Evolutionary conservation across 2,113 vertebrate genomes (phyloP), one percentile per base, ranked within the genome.

Genomic region (Pantherophis guttatus): DNA sequence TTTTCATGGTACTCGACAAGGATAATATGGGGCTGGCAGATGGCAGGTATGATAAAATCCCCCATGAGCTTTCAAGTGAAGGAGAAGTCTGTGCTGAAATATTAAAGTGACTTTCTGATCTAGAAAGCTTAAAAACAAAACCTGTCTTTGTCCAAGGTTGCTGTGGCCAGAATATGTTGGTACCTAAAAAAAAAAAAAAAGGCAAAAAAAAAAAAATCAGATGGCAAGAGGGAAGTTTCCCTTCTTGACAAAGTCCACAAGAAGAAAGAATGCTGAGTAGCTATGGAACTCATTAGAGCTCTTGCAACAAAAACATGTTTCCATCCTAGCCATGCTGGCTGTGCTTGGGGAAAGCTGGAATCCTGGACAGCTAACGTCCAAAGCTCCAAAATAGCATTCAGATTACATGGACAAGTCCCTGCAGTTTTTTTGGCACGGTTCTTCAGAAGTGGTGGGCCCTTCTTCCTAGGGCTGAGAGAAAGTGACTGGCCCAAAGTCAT

Each of bases 1-100:
- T 89, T 88, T 53, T 85, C 0, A 53, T 96, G 94, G 50, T 91
- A 91, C 75, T 90, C 23, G 11, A 62, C 8, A 57, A 89, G 9
- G 91, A 11, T n/a, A 11, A 93, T 95, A 97, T 96, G 88, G 29
- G 59, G 52, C 23, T 90, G 93, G 52, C 92, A 92, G 90, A 95
- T 95, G 92, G 90, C 89, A 94, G 75, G 23, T 50, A 52, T 91
- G 88, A 91, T 57, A 91, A 95, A 75, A 94, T 95, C 89, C 48
- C 44, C 10, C 81, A 7, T 75, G 92, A 97, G 86, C 29, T 3
- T 89, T 93, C 55, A 93, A 94, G 92, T 91, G 90, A 95, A 87
- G 59, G 15, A 54, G 39, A 48, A 19, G 48, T 52, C 92, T 87
- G 93, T 58, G 91, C 86, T 89, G 86, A 95, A 96, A 94, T 93